Conservation (phyloP, 2,888 invertebrate genomes). For the Noctua janthina region DNA sequence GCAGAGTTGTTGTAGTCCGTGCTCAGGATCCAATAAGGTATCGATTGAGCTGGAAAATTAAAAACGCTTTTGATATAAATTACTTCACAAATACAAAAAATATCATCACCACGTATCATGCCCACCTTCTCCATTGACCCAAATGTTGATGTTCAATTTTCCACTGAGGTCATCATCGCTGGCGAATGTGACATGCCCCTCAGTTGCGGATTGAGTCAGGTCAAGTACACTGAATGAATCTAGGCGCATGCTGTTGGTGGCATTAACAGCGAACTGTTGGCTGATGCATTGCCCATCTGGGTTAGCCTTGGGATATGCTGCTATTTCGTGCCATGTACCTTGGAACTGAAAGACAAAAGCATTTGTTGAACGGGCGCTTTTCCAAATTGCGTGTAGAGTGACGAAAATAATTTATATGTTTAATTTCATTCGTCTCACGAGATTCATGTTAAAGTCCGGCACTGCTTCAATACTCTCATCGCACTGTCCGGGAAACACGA, state of each 20-base stretch:
- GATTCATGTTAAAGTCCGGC: constrained; percentile 71
- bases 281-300: constrained; percentile 78
- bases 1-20: constrained; percentile 91
- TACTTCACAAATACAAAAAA: background rate
- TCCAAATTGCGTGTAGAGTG: background rate
- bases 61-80: background rate
- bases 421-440: constrained; percentile 63
- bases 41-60: constrained; percentile 67
- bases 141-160: constrained; percentile 71
- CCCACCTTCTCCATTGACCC: constrained; percentile 40
- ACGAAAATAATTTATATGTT: no score
- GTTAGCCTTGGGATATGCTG: constrained; percentile 76
- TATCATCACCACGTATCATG: no score
- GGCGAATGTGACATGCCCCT: constrained; percentile 67
- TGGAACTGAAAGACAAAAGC: constrained; percentile 70
- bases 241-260: constrained; percentile 66
- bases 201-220: constrained; percentile 64
- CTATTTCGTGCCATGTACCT: constrained; percentile 78
- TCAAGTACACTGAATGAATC: constrained; percentile 72
- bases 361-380: constrained; percentile 52
- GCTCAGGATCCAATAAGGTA: constrained; percentile 79
- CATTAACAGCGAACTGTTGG: constrained; percentile 71
- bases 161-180: constrained; percentile 72
- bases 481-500: constrained; percentile 81
- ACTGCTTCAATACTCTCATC: constrained; percentile 73